phyloP scores from a whole-genome alignment of 64 coral and sea anemone species.

The Montipora capricornis region DNA sequence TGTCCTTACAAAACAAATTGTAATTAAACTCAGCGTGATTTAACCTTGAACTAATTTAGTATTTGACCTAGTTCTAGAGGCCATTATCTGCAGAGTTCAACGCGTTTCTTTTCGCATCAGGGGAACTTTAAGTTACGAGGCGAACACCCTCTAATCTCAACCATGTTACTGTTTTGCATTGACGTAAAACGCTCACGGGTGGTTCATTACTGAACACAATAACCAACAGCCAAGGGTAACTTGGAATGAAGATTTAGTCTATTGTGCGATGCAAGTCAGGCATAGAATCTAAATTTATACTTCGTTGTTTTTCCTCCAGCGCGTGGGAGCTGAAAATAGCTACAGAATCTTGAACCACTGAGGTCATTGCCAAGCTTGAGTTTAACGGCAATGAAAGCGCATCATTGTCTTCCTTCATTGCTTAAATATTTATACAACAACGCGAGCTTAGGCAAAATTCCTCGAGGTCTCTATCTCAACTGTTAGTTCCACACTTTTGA shows the following conservation, averaged over 20 bases:
- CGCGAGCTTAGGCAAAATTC: background rate
- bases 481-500: background rate
- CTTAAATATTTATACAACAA: conserved; percentile 31
- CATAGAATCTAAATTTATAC: conserved; percentile 23
- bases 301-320: background rate
- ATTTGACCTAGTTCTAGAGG: background rate
- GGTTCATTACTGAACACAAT: background rate
- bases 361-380: conserved; percentile 22
- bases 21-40: conserved; percentile 37
- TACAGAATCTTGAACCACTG: too few species aligned
- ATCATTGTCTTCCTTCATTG: too few species aligned
- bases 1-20: background rate
- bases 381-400: background rate
- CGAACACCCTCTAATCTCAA: background rate
- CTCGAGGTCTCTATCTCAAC: background rate
- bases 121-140: background rate
- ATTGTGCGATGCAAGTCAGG: background rate
- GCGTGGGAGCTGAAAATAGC: background rate
- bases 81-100: background rate
- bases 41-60: background rate
- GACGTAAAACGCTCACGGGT: conserved; percentile 25
- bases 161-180: background rate
- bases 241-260: background rate
- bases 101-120: background rate
- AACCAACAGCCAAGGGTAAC: background rate